phyloP scores from a whole-genome alignment of 2,888 invertebrate species.

The Aporophyla lueneburgensis region DNA sequence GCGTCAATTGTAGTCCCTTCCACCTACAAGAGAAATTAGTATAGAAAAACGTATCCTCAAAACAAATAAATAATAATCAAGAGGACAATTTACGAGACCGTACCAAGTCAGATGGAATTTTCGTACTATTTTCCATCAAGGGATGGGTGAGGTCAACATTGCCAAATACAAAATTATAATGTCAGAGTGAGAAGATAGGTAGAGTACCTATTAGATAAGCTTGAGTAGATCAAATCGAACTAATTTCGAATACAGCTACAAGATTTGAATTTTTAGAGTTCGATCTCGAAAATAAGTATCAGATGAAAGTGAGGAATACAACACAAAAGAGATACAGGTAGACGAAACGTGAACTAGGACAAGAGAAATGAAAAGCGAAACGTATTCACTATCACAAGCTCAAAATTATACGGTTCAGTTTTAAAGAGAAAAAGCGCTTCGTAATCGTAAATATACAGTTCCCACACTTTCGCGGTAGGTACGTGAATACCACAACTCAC shows the following conservation, averaged over 20 bases:
- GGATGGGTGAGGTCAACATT: neutral
- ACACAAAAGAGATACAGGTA: constrained; percentile 29
- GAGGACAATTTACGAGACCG: neutral
- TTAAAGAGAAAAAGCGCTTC: constrained; percentile 56
- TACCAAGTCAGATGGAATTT: neutral
- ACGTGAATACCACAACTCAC: neutral
- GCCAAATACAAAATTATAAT: constrained; percentile 1
- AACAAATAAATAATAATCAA: neutral
- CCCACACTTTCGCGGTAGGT: constrained; percentile 63
- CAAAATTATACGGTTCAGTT: constrained; percentile 70
- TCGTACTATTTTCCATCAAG: neutral
- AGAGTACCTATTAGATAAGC: neutral
- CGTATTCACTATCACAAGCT: constrained; percentile 31
- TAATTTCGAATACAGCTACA: neutral
- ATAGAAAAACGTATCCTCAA: neutral
- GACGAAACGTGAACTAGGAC: constrained; percentile 45
- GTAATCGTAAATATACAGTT: constrained; percentile 35
- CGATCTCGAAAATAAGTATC: neutral
- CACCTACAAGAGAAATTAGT: neutral
- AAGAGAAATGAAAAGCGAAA: constrained; percentile 64
- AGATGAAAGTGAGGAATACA: constrained; percentile 34
- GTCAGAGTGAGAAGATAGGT: neutral
- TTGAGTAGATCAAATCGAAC: neutral
- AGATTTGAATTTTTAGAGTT: neutral
- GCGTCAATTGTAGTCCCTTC: too few species aligned